Conservation (phyloP, 2,797 vertebrate genomes). For the Thalassophryne amazonica region DNA sequence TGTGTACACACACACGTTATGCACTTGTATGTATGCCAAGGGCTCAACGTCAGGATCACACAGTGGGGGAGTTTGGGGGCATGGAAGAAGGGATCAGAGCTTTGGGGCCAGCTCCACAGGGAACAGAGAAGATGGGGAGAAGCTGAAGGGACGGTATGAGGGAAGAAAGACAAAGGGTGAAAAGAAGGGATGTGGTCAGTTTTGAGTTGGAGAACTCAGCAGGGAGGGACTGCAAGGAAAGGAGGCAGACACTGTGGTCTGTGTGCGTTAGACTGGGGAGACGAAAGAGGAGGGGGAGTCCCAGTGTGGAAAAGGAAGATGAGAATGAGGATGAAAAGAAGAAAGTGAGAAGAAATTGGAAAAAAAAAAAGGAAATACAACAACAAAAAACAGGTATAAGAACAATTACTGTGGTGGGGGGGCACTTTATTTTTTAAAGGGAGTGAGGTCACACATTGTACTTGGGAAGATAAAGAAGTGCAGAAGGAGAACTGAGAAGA, state of each 20-base stretch:
- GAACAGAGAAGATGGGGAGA: conserved; percentile 67
- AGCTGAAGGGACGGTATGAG: conserved; percentile 53
- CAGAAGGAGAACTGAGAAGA: conserved; percentile 1
- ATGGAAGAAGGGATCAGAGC: conserved; percentile 70
- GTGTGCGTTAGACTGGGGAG: neutral
- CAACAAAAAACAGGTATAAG: too few species aligned
- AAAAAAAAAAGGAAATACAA: neutral
- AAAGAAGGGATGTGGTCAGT: conserved; percentile 71
- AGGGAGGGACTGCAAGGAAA: conserved; percentile 27
- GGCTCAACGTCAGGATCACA: conserved; percentile 64
- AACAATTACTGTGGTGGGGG: too few species aligned
- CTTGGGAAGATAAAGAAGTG: conserved; percentile 34
- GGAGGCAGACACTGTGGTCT: conserved; percentile 20
- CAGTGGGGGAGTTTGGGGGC: conserved; percentile 63
- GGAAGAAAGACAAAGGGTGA: conserved; percentile 55
- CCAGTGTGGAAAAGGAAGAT: neutral
- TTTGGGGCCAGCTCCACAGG: conserved; percentile 74
- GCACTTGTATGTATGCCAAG: conserved; percentile 33
- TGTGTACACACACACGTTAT: neutral
- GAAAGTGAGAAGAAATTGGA: neutral
- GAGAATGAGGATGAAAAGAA: neutral
- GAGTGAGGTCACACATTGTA: conserved; percentile 37
- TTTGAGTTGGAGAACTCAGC: conserved; percentile 66
- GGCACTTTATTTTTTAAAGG: conserved; percentile 29
- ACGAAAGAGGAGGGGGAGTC: neutral